phyloP scores from a whole-genome alignment of 2,113 vertebrate genomes.

The Chaetura pelagica region DNA sequence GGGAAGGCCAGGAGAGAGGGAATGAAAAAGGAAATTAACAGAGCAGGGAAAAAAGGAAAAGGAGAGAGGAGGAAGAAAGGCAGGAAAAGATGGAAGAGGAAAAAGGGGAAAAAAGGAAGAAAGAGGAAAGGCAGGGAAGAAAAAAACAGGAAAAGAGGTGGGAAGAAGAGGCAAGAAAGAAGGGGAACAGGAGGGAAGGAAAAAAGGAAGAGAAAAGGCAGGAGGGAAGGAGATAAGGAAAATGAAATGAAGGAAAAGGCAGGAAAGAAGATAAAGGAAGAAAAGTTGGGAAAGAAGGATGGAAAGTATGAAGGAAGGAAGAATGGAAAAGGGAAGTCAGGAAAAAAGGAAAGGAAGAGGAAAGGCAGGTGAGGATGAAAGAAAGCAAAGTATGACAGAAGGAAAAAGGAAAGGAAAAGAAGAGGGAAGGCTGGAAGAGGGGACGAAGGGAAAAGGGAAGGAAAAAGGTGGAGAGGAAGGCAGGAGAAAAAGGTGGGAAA shows the following conservation, averaged over 20 bases:
- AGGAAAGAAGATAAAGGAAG: too few relatives aligned
- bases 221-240: not conserved
- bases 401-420: too few relatives aligned
- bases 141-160: too few relatives aligned
- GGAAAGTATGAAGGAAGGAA: not conserved
- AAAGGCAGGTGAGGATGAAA: too few relatives aligned
- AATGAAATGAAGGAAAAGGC: too few relatives aligned
- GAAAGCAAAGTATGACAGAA: too few relatives aligned
- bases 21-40: not conserved
- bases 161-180: not conserved
- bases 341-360: too few relatives aligned
- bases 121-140: not conserved
- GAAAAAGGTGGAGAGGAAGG: not conserved
- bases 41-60: too few relatives aligned
- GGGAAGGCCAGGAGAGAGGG: not conserved
- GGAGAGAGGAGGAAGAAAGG: too few relatives aligned
- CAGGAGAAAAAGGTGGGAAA: not conserved
- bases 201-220: not conserved
- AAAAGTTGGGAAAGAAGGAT: not conserved
- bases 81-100: not conserved
- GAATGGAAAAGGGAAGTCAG: not conserved
- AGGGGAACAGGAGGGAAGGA: not conserved
- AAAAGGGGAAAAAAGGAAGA: too few relatives aligned
- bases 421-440: too few relatives aligned
- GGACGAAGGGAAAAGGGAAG: too few relatives aligned